These are phyloP conservation scores for Amblyopsis hoosieri DNA, from an alignment of 2,797 vertebrate genomes.

Conservation along the genomic window DNA sequence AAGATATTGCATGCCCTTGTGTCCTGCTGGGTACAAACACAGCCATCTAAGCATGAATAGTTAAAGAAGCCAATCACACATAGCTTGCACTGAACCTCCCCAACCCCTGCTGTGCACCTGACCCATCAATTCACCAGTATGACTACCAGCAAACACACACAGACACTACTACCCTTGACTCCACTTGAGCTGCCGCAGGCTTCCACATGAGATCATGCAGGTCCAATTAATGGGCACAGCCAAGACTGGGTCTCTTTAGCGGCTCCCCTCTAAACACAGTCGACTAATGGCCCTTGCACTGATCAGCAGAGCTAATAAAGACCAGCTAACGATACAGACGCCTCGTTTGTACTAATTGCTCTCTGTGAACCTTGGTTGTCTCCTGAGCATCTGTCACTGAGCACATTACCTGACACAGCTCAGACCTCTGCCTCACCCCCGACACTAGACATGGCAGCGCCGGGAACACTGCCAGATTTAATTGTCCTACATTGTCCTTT, in stretches of 20 bases:
- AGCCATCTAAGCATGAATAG: background rate
- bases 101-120: background rate
- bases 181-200: constrained; percentile 1
- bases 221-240: constrained; percentile 43
- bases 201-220: constrained; percentile 21
- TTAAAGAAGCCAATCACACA: background rate
- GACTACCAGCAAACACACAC: background rate
- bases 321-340: constrained; percentile 69
- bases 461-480: constrained; percentile 52
- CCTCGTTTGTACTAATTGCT: constrained; percentile 77
- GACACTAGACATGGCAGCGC: constrained; percentile 17
- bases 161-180: constrained; percentile 11
- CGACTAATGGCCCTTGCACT: constrained; percentile 71
- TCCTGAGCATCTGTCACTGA: constrained; percentile 71
- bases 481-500: constrained; percentile 63
- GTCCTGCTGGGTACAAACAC: constrained; percentile 2
- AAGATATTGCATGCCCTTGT: background rate
- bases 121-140: background rate
- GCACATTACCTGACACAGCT: constrained; percentile 55
- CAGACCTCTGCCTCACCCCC: constrained; percentile 56
- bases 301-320: constrained; percentile 77
- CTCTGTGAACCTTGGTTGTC: constrained; percentile 66
- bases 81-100: background rate
- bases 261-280: constrained; percentile 57
- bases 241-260: constrained; percentile 29